phyloP scores from a whole-genome alignment of 2,888 invertebrate genomes.

The Oscheius onirici region DNA sequence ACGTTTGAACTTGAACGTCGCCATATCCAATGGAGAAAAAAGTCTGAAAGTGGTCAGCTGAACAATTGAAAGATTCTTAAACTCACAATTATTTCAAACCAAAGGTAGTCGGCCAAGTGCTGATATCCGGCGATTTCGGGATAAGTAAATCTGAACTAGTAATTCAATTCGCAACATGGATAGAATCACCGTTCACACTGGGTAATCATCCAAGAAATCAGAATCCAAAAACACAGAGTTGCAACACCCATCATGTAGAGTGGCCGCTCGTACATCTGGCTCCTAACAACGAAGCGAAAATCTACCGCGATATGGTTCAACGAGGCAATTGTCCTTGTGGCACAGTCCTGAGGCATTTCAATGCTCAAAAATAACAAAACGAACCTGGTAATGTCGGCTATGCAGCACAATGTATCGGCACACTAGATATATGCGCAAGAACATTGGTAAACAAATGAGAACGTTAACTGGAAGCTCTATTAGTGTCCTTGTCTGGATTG shows the following conservation, averaged over 20 bases:
- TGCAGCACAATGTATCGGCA: slow-evolving; percentile 99
- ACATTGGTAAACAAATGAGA: slow-evolving; percentile 97
- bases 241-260: slow-evolving; percentile 82
- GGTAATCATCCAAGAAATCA: slow-evolving; percentile 96
- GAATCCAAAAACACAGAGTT: slow-evolving; percentile 99
- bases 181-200: slow-evolving; percentile 90
- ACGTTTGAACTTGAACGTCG: slow-evolving; percentile 96
- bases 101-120: slow-evolving; percentile 64
- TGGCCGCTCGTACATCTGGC: slow-evolving; percentile 95
- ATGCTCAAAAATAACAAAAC: neutral
- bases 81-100: slow-evolving; percentile 70
- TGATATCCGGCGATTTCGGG: slow-evolving; percentile 53
- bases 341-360: slow-evolving; percentile 81
- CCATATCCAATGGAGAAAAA: slow-evolving; percentile 99
- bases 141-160: slow-evolving; percentile 42
- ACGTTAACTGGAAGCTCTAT: slow-evolving; percentile 81
- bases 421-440: slow-evolving; percentile 96
- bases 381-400: slow-evolving; percentile 86
- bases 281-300: slow-evolving; percentile 92
- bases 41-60: slow-evolving; percentile 77
- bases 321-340: slow-evolving; percentile 80
- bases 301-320: slow-evolving; percentile 84
- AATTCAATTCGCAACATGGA: neutral
- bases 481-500: slow-evolving; percentile 37
- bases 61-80: slow-evolving; percentile 71